Evolutionary conservation across 2,888 invertebrate genomes (phyloP), one percentile per base, ranked within the genome.

Genomic region (Steinernema scapterisci): DNA sequence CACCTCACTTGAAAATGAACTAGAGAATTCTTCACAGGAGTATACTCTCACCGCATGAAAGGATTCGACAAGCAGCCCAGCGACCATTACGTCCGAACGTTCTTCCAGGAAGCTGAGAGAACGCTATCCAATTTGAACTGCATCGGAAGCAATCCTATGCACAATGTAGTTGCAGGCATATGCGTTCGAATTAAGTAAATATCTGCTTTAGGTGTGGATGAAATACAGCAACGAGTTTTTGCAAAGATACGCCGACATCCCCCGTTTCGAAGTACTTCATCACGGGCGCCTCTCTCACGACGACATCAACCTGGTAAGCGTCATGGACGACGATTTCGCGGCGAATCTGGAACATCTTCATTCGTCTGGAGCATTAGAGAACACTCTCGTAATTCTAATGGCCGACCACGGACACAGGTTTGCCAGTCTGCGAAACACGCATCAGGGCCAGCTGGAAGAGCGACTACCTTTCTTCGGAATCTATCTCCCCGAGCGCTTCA

Each of bases 341-440:
- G 75, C 70, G 16, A 81, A 83, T 78, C 76, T 87, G 76, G 71
- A 73, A 80, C 76, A 72, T 19, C 63, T 75, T 21, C 25, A 25
- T 56, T 86, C 89, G 2, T 89, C 90, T 0, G 92, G 92, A 0
- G 89, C 63, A 7, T 31, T 94, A 19, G 91, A 94, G 78, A 91
- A 93, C 81, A 94, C 95, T 0, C 87, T 95, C 79, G 88, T 95
- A 0, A 91, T 95, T 73, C 86, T 95, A 2, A 94, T 95, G 93
- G 92, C 94, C 6, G 95, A 95, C 89, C 95, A 95, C 88, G 95
- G 95, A 0, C 92, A 93, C 78, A 92, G 94, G 86, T 94, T 93
- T 88, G 92, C 93, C 0, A 90, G 91, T 70, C 91, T 94, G 7
- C 91, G 95, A 0, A 91, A 92, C 83, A 94, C 94, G 0, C 89